Conservation (phyloP, 2,113 vertebrate species). For the Periophthalmus modestus region DNA sequence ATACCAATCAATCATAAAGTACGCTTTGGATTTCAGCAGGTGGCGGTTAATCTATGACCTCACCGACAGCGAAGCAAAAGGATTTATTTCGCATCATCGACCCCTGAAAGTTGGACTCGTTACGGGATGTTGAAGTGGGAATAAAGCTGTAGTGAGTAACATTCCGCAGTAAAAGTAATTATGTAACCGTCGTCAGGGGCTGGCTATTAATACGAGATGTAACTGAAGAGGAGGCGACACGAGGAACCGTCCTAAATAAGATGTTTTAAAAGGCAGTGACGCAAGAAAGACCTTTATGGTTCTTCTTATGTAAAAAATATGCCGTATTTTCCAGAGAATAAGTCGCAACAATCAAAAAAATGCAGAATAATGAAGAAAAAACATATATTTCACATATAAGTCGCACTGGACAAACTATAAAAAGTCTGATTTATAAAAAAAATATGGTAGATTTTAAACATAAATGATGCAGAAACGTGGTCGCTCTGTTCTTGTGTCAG, state of each 20-base stretch:
- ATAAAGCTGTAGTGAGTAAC: neutral
- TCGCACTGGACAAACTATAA: no score
- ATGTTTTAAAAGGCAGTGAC: neutral
- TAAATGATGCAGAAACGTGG: neutral
- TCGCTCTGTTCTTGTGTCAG: neutral
- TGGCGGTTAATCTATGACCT: slow-evolving; percentile 2
- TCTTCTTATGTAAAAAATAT: neutral
- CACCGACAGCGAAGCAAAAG: neutral
- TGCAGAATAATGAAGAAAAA: no score
- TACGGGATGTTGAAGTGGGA: neutral
- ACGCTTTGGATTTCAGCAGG: slow-evolving; percentile 4
- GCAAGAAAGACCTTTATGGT: neutral
- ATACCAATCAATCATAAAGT: neutral
- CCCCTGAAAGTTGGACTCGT: slow-evolving; percentile 3
- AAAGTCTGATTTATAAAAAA: no score
- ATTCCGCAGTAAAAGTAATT: neutral
- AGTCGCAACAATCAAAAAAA: no score
- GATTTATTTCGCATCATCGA: slow-evolving; percentile 26
- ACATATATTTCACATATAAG: no score
- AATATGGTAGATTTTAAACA: no score
- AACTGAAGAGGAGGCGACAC: slow-evolving; percentile 3
- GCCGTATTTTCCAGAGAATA: no score
- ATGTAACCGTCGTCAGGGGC: neutral
- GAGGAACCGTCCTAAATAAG: neutral
- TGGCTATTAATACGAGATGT: neutral